Base-by-base conservation (phyloP, 2,888 invertebrate species). In the Polydrusus pterygomalis region DNA sequence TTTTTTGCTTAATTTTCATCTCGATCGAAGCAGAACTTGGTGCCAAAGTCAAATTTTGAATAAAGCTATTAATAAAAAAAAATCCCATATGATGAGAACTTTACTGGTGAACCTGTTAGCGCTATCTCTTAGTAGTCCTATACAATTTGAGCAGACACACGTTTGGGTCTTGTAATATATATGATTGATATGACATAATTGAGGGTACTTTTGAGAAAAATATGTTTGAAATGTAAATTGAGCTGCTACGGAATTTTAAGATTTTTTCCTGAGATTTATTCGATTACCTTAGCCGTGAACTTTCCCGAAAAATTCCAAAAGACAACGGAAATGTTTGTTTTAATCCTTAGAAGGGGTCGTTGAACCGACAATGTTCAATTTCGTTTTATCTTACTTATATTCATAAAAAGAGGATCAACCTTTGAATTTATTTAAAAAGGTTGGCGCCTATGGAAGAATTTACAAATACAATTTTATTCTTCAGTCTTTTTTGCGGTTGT, bases 271-370 rank as follows among this genome's bases (percentile, higher is more conserved):
- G 9, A 45, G n/a, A n/a, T 63, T 47, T 45, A 63, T 45, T 45
- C 25, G 13, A 63, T 63, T 47, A 18, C 13, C 25, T 25, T 63
- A 11, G 25, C 25, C 63, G 8, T 63, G 47, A 63, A 63, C 63
- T 63, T 47, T 45, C 20, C 43, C 9, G 45, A 63, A 63, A 34
- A 25, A 45, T 45, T n/a, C n/a, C 25, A 7, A 15, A 63, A 63
- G 63, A 47, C 63, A 63, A 63, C 63, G 47, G 63, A 15, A 63
- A 47, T 30, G 63, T 47, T 63, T 45, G 45, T 47, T 63, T 63
- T 43, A 63, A 63, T 63, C 43, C 47, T 15, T 43, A 15, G 40
- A 10, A 25, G n/a, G 9, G 25, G 63, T 63, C 40, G 30, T 47
- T 63, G 63, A 63, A 63, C 63, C 9, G n/a, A 45, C 17, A 10